Conservation (phyloP, 2,113 vertebrate species). For the Sceloporus undulatus region DNA sequence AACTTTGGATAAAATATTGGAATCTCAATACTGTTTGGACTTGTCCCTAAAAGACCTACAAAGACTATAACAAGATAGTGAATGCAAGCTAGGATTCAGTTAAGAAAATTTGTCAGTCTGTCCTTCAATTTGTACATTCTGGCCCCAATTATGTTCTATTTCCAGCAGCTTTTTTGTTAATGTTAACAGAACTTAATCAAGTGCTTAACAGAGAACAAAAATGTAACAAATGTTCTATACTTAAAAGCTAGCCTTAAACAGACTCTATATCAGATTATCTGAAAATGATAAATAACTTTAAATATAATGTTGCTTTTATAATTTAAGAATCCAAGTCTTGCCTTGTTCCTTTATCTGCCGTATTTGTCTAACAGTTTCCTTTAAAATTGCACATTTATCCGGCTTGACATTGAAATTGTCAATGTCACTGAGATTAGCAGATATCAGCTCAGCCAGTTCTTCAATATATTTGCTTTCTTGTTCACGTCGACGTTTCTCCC, state of each 20-base stretch:
- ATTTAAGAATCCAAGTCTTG: conserved; percentile 66
- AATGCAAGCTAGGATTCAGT: neutral
- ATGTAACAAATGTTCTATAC: neutral
- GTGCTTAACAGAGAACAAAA: conserved; percentile 3
- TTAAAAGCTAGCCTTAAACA: conserved; percentile 1
- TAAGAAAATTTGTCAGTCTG: neutral
- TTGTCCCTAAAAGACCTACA: neutral
- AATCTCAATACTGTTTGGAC: neutral
- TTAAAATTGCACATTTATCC: conserved; percentile 98
- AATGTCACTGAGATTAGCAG: conserved; percentile 97
- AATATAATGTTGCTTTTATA: conserved; percentile 17
- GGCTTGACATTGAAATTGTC: conserved; percentile 99
- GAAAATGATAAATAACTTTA: neutral
- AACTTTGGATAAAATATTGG: neutral
- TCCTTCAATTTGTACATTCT: neutral
- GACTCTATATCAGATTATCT: neutral
- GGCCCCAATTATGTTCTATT: neutral
- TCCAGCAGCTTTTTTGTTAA: neutral
- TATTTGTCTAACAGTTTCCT: conserved; percentile 98
- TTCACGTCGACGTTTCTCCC: conserved; percentile 96
- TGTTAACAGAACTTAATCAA: neutral
- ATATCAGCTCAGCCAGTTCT: conserved; percentile 97
- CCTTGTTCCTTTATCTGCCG: conserved; percentile 99
- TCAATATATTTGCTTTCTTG: conserved; percentile 99
- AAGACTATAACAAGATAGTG: neutral